These are phyloP conservation scores for Sminthurinus aureus DNA, from an alignment of 2,888 invertebrate genomes.

Conservation along the genomic window DNA sequence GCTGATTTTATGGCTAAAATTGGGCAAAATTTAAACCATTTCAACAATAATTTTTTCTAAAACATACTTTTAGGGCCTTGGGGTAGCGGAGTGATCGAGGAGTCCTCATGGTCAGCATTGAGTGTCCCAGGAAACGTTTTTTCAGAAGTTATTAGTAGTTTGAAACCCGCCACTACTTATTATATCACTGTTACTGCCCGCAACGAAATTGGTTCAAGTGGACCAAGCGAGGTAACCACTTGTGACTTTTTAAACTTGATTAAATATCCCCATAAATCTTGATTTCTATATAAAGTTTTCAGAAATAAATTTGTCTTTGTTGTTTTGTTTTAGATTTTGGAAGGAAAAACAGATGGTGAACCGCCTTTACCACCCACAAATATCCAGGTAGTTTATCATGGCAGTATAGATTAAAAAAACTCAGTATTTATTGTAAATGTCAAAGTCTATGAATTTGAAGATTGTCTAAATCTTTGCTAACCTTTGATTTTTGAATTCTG, in stretches of 20 bases:
- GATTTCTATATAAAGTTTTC: too few relatives aligned
- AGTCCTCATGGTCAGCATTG: slow-evolving; percentile 49
- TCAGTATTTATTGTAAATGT: neutral
- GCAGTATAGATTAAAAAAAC: too few relatives aligned
- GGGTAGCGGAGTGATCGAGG: neutral
- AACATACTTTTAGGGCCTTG: slow-evolving; percentile 24
- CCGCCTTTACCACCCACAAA: slow-evolving; percentile 63
- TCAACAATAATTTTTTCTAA: neutral
- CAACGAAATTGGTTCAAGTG: slow-evolving; percentile 65
- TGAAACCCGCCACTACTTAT: slow-evolving; percentile 64
- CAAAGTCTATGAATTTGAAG: neutral
- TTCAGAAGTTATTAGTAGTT: slow-evolving; percentile 62
- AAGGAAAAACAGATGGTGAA: slow-evolving; percentile 59
- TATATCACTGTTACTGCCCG: slow-evolving; percentile 64
- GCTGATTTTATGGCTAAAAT: too few relatives aligned
- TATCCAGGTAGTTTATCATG: slow-evolving; percentile 62
- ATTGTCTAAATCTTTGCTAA: neutral
- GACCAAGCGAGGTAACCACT: slow-evolving; percentile 61
- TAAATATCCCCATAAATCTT: neutral
- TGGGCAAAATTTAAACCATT: too few relatives aligned
- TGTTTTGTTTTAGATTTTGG: slow-evolving; percentile 50
- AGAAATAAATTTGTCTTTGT: neutral
- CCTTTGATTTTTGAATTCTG: neutral
- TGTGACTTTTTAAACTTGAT: slow-evolving; percentile 5
- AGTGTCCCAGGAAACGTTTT: slow-evolving; percentile 61